phyloP scores from a whole-genome alignment of 1,140 invertebrate species.

The Papilio helenus region DNA sequence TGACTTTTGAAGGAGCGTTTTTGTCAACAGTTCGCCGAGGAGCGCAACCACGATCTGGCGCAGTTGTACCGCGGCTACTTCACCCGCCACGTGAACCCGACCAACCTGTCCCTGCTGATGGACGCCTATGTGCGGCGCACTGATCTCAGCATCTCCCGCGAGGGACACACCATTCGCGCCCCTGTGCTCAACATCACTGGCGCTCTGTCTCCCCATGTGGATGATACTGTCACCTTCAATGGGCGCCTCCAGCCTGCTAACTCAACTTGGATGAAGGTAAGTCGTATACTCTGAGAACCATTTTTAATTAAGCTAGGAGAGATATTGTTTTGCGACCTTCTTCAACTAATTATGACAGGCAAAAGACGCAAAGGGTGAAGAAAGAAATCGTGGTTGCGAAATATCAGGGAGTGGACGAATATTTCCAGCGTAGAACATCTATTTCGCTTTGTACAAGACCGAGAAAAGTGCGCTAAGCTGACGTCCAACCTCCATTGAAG shows the following conservation, averaged over 20 bases:
- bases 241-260: slow-evolving; percentile 96
- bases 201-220: slow-evolving; percentile 96
- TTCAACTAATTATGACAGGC: too few species aligned
- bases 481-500: too few species aligned
- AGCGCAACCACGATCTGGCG: slow-evolving; percentile 94
- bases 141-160: slow-evolving; percentile 92
- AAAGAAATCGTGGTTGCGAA: too few species aligned
- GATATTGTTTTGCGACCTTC: too few species aligned
- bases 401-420: too few species aligned
- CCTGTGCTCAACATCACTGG: slow-evolving; percentile 97
- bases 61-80: slow-evolving; percentile 97
- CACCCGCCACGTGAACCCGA: slow-evolving; percentile 94
- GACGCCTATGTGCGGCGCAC: slow-evolving; percentile 96
- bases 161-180: slow-evolving; percentile 84
- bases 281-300: not conserved
- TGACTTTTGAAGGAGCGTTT: slow-evolving; percentile 25
- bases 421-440: too few species aligned
- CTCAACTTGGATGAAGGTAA: slow-evolving; percentile 97
- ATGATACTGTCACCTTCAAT: slow-evolving; percentile 98
- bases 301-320: not conserved
- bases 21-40: slow-evolving; percentile 86
- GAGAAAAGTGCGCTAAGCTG: too few species aligned
- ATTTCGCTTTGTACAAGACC: too few species aligned
- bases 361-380: too few species aligned
- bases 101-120: slow-evolving; percentile 96